Percentiles rank a stretch among this genome's conserved stretches.
Conservation (phyloP, 2,113 vertebrate genomes). For the Psephotus haematonotus region DNA sequence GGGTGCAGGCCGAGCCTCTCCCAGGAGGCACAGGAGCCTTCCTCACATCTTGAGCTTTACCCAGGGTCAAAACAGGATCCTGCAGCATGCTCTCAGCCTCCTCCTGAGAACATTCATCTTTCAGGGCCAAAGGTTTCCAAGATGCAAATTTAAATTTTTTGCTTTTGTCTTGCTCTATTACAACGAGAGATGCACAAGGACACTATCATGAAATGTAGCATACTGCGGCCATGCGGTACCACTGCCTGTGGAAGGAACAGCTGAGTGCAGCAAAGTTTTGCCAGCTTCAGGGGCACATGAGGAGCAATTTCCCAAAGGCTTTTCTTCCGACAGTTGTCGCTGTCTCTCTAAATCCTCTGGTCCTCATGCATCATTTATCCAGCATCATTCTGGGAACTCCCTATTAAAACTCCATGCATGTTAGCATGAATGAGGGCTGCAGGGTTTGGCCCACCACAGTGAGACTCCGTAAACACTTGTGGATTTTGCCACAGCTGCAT, state of each 20-base stretch:
- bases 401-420: not conserved
- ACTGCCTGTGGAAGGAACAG: not conserved
- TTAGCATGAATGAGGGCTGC: not conserved
- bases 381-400: not conserved
- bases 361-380: not conserved
- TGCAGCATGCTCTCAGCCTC: not conserved
- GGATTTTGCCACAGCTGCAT: constrained; percentile 33
- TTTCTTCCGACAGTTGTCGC: not conserved
- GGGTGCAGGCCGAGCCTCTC: not conserved
- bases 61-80: not conserved
- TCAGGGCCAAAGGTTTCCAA: not conserved
- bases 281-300: not conserved
- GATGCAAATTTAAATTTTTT: not conserved
- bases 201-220: not conserved
- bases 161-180: not conserved
- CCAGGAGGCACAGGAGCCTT: not conserved
- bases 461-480: not conserved
- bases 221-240: not conserved
- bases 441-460: not conserved
- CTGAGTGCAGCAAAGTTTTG: not conserved
- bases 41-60: fast-evolving
- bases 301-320: not conserved
- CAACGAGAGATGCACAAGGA: not conserved
- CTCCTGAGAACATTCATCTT: not conserved
- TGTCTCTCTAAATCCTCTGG: not conserved